Evolutionary conservation across 1,140 invertebrate species (phyloP), one percentile per base, ranked within the genome.

Genomic region (Plodia interpunctella): DNA sequence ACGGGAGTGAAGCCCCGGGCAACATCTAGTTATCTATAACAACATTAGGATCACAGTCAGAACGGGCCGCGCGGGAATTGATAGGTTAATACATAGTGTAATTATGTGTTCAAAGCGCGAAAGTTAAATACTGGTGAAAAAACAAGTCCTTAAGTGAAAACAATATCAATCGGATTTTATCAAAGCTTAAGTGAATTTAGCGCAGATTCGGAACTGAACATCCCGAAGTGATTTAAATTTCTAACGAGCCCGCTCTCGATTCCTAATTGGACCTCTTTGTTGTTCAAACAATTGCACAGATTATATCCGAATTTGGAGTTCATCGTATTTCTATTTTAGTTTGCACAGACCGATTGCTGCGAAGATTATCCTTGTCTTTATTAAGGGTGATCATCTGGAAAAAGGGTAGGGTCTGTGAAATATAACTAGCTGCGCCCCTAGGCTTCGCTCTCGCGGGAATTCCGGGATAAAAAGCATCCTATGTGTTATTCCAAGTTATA

Each of bases 201-300:
- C 20, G 51, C 25, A 8, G n/a, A 13, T 28, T 20, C 51, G 10
- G 51, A 53, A 21, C 38, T 53, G 51, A 53, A 25, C 51, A 53
- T 53, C 20, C 19, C 20, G 51, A 25, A 53, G 51, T 25, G 51
- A 53, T 53, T 53, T 53, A 53, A 53, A 53, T 53, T 53, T 53
- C 28, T 53, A 53, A 53, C 51, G 51, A 53, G 19, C 21, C 51
- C 49, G 49, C 8, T 53, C 21, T 53, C 51, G 21, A 53, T 53
- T 53, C 51, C 51, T 53, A 53, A 53, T 53, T 20, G 51, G 21
- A 53, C 20, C 51, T 53, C 51, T 53, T 53, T 53, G 51, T 53
- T 53, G n/a, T 53, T 21, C 51, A 53, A 53, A 53, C 51, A 53
- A 53, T 53, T 25, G 51, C 9, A 53, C 19, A 53, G 51, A 53